Base-by-base conservation (phyloP, 2,888 invertebrate genomes). In the Apocheima hispidaria region DNA sequence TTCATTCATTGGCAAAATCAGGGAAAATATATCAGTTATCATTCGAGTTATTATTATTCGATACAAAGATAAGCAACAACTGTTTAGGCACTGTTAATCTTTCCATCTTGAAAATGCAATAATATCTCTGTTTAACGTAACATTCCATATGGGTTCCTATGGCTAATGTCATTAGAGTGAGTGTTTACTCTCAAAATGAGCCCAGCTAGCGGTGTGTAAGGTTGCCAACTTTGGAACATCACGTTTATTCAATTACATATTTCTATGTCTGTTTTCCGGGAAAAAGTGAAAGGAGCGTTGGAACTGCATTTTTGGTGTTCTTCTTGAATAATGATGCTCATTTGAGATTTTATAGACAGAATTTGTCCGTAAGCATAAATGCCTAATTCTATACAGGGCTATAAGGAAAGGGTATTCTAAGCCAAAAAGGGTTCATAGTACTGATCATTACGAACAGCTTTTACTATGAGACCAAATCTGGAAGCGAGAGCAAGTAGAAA, bases 221-320 rank as follows among this genome's bases (percentile, higher is more conserved):
- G 70, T 60, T 68, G 66, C 49, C 54, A 62, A 69, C 65, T 57
- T 63, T 62, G 65, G 72, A 75, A 73, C 69, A 72, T 68, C 71
- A 71, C 72, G 70, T 71, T 68, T 66, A 69, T 66, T 70, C 69
- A 69, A 74, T 69, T 71, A 65, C 51, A 61, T 65, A 61, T 63
- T 66, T 58, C 43, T 48, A 57, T 57, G 53, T 36, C 40, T 65
- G 60, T 65, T 56, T 62, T 68, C 65, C 61, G 40, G 48, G 48
- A 60, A 63, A 61, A 52, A 60, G 64, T 55, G 62, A 55, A 52
- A 62, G 48, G 51, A 60, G 55, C 62, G 44, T 66, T 63, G 49
- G 16, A 59, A 66, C 62, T 64, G 58, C 66, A 69, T 66, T 68
- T 67, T 73, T 12, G 10, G 30, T 10, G 59, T 69, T 35, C n/a